Evolutionary conservation across 1,140 invertebrate genomes (phyloP), one percentile per base, ranked within the genome.

Genomic region (Tenebrio molitor): DNA sequence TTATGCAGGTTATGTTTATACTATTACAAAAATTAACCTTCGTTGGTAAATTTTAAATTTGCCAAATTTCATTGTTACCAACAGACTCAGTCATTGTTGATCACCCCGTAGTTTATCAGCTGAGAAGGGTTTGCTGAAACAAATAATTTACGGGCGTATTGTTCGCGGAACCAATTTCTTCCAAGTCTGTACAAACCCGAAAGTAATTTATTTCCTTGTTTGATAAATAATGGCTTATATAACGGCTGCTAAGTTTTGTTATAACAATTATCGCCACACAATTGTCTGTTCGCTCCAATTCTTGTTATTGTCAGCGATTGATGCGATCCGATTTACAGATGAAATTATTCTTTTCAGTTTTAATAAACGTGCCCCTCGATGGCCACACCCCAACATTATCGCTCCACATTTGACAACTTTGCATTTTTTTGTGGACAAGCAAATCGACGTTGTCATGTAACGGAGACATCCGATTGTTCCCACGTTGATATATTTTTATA

Each of bases 141-240:
- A 39, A 39, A 39, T 39, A 39, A 39, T 39, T 39, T 39, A 39
- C 36, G 36, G 36, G 36, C 36, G 36, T 12, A 39, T 39, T 39
- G 36, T 39, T 39, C 36, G 36, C 12, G 36, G 36, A 39, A 39
- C 36, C 36, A 39, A 39, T 39, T 39, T 39, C 36, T 39, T 39
- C 36, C 36, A 12, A 39, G 5, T 39, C 36, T 39, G 36, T 39
- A 39, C 12, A 39, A 12, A 39, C 36, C 12, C 12, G 36, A 39
- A 39, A 39, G 36, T 12, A 39, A 39, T 39, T 39, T 39, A 39
- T 39, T 39, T 39, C n/a, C 6, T 39, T 39, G 36, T 39, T 12
- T 39, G 36, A 39, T 39, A 39, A 39, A 39, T 39, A 39, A 39
- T 39, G 36, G 12, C 36, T 39, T 12, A 12, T 39, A 12, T 39